Base-by-base conservation (phyloP, 2,888 invertebrate species). In the Lysandra bellargus region DNA sequence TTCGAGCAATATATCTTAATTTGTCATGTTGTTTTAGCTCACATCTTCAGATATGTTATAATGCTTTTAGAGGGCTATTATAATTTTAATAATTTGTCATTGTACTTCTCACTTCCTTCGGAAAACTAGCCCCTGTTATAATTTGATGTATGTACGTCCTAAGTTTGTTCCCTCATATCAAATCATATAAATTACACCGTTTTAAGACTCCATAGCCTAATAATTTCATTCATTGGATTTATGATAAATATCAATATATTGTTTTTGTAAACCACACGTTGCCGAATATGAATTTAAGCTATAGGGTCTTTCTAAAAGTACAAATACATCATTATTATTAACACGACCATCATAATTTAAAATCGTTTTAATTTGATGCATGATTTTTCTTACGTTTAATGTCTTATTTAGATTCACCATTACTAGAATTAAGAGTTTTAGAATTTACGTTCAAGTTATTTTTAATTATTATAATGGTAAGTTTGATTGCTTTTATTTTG, bases 381-480 rank as follows among this genome's bases (percentile, higher is more conserved):
- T 85, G 84, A 77, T 73, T 82, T 82, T 83, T 81, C 81, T 82
- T 83, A 80, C 80, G 76, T 81, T 82, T 81, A 80, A 81, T 79
- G 80, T 82, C 72, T 79, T 81, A 72, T 80, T 76, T 69, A 69
- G 69, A 80, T 76, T 30, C 69, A 69, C 33, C 69, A 69, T 37
- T 69, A 33, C 0, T 69, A 69, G 69, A 69, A 33, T 30, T 80
- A 73, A 80, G 40, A 73, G 79, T 76, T 72, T 73, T 81, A 79
- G 79, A 76, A 79, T 81, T 83, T 83, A 76, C 53, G 80, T 81
- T 81, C 80, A 79, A 81, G 80, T 91, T 90, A 88, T 90, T 89
- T 92, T 91, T 87, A 88, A 90, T 93, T 91, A 86, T 91, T 91
- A 85, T 84, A 85, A 84, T 89, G 93, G 93, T 94, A 89, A 93